phyloP scores from a whole-genome alignment of 2,113 vertebrate species.

The Corythornis cristatus region DNA sequence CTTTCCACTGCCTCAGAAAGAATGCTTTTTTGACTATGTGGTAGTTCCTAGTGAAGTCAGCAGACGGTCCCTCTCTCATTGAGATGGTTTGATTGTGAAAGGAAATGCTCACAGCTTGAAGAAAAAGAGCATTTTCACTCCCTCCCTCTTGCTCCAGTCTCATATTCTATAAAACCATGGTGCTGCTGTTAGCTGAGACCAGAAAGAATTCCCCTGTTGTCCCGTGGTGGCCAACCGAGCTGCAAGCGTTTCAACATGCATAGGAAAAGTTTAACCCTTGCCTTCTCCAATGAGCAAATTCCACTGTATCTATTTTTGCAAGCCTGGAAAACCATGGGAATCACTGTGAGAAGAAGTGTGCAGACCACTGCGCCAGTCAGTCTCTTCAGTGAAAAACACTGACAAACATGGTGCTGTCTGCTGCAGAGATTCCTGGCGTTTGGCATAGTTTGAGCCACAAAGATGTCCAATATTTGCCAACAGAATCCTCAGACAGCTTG shows the following conservation, averaged over 20 bases:
- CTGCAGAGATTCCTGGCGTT: conserved; percentile 50
- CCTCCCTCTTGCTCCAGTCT: not conserved
- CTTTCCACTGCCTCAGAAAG: not conserved
- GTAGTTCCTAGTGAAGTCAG: conserved; percentile 6
- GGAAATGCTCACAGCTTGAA: conserved; percentile 56
- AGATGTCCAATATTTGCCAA: conserved; percentile 52
- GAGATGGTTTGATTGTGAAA: conserved; percentile 36
- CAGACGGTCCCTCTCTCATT: not conserved
- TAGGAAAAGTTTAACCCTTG: conserved; percentile 62
- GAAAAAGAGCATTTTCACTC: conserved; percentile 53
- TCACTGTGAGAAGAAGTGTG: conserved; percentile 39
- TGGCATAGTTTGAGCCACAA: conserved; percentile 51
- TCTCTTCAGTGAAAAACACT: conserved; percentile 51
- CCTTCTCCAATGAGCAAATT: conserved; percentile 16
- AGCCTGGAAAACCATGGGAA: conserved; percentile 34
- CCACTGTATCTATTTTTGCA: not conserved
- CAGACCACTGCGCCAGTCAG: conserved; percentile 34
- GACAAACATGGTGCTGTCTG: conserved; percentile 28
- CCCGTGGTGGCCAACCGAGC: conserved; percentile 56
- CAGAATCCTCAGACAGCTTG: conserved; percentile 61
- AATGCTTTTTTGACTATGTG: not conserved
- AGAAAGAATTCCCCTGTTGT: conserved; percentile 62
- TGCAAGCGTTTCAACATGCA: not conserved
- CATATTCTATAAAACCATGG: conserved; percentile 38
- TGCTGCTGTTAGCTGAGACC: conserved; percentile 59